A percentile compares a stretch with the other conserved stretches of the same genome.
Evolutionary conservation across 2,797 vertebrate genomes (phyloP).

Genomic region (Enteromius unitaeniatus): DNA sequence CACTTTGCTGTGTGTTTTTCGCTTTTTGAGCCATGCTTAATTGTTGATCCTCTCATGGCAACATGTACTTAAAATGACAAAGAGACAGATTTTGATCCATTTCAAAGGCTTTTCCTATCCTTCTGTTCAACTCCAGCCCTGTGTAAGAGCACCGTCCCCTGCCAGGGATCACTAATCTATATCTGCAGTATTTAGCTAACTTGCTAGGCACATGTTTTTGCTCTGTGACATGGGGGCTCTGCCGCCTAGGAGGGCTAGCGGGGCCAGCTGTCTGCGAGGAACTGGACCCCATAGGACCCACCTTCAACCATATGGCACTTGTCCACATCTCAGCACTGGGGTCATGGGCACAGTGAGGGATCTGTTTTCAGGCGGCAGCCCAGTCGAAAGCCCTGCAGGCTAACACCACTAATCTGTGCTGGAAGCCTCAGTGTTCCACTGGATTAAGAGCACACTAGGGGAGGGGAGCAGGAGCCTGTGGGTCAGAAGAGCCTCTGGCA

Average conservation of each 20-base stretch:
- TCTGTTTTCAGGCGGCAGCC: slow-evolving; percentile 68
- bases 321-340: slow-evolving; percentile 69
- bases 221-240: slow-evolving; percentile 47
- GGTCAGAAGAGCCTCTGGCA: slow-evolving; percentile 39
- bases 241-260: slow-evolving; percentile 47
- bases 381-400: slow-evolving; percentile 59
- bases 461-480: slow-evolving; percentile 31
- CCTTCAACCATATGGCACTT: slow-evolving; percentile 59
- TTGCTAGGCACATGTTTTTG: slow-evolving; percentile 56
- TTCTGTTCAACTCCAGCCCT: slow-evolving; percentile 8
- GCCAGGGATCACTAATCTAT: slow-evolving; percentile 49
- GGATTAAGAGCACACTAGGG: slow-evolving; percentile 71
- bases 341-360: slow-evolving; percentile 68
- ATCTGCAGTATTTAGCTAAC: slow-evolving; percentile 57
- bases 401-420: slow-evolving; percentile 67
- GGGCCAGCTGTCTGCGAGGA: slow-evolving; percentile 77
- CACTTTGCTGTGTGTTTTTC: slow-evolving; percentile 6
- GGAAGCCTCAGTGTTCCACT: slow-evolving; percentile 64
- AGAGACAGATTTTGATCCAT: slow-evolving; percentile 27
- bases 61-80: slow-evolving; percentile 33
- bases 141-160: slow-evolving; percentile 24
- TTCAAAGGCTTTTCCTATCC: slow-evolving; percentile 20
- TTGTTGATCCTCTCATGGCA: slow-evolving; percentile 30
- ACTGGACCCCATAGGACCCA: slow-evolving; percentile 67
- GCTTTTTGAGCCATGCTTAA: slow-evolving; percentile 1